Conservation (phyloP, 2,113 vertebrate genomes). For the Nannospalax galili region DNA sequence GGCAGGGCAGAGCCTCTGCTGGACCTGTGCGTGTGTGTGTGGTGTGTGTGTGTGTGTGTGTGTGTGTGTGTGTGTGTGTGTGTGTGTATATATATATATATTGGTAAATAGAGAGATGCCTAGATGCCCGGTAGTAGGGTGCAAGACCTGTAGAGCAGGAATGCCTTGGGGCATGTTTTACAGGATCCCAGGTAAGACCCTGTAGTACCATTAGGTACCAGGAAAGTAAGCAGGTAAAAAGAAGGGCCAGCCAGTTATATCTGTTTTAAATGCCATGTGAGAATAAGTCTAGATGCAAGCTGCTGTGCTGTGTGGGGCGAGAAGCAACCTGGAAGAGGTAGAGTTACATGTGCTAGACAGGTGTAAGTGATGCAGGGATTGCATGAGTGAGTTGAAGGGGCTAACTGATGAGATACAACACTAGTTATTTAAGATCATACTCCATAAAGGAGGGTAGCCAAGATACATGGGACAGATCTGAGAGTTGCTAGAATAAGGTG, state of each 20-base stretch:
- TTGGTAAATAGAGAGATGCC: too few relatives aligned
- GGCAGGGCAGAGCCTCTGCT: too few relatives aligned
- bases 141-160: background rate
- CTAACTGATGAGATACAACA: background rate
- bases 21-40: too few relatives aligned
- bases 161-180: too few relatives aligned
- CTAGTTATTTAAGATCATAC: background rate
- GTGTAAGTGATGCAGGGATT: background rate
- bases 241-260: background rate
- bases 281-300: background rate
- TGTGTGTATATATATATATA: too few relatives aligned
- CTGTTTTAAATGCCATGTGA: background rate
- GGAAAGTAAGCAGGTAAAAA: background rate
- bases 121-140: too few relatives aligned
- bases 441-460: background rate
- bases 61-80: too few relatives aligned
- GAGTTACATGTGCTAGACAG: background rate
- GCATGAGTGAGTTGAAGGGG: background rate
- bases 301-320: background rate
- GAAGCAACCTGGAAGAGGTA: background rate
- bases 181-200: background rate
- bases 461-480: background rate
- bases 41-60: too few relatives aligned
- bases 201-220: background rate
- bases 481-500: background rate